phyloP scores from a whole-genome alignment of 2,888 invertebrate species.

The Caradrina kadenii region DNA sequence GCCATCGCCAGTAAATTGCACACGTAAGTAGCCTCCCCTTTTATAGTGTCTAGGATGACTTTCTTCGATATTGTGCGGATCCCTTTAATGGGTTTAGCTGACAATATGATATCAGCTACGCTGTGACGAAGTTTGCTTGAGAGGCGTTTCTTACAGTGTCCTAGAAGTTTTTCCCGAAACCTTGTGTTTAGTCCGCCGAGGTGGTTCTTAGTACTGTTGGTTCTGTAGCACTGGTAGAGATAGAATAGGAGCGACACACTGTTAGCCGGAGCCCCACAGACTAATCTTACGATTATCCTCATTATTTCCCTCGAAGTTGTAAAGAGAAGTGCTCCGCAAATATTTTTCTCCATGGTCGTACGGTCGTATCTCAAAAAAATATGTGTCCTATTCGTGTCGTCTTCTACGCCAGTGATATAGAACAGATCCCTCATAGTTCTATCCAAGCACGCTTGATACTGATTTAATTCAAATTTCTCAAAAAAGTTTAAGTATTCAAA shows the following conservation, averaged over 20 bases:
- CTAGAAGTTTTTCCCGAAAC: slow-evolving; percentile 82
- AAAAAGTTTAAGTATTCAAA: slow-evolving; percentile 79
- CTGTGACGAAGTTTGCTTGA: slow-evolving; percentile 78
- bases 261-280: slow-evolving; percentile 80
- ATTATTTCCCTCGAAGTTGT: slow-evolving; percentile 82
- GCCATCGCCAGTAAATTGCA: slow-evolving; percentile 86
- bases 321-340: slow-evolving; percentile 79
- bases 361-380: slow-evolving; percentile 79
- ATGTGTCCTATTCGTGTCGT: slow-evolving; percentile 65
- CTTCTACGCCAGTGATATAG: slow-evolving; percentile 63
- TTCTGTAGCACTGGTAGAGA: slow-evolving; percentile 84
- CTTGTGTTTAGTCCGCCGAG: slow-evolving; percentile 82
- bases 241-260: slow-evolving; percentile 85
- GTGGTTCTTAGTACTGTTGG: slow-evolving; percentile 78
- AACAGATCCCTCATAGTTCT: slow-evolving; percentile 79
- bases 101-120: slow-evolving; percentile 79
- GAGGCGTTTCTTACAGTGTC: slow-evolving; percentile 79
- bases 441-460: slow-evolving; percentile 81
- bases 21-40: slow-evolving; percentile 81
- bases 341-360: slow-evolving; percentile 83
- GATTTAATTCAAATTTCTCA: slow-evolving; percentile 84
- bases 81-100: slow-evolving; percentile 76
- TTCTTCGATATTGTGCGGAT: slow-evolving; percentile 80
- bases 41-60: slow-evolving; percentile 82
- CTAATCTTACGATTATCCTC: slow-evolving; percentile 80